phyloP scores from a whole-genome alignment of 2,113 vertebrate genomes.

The Nipponia nippon region DNA sequence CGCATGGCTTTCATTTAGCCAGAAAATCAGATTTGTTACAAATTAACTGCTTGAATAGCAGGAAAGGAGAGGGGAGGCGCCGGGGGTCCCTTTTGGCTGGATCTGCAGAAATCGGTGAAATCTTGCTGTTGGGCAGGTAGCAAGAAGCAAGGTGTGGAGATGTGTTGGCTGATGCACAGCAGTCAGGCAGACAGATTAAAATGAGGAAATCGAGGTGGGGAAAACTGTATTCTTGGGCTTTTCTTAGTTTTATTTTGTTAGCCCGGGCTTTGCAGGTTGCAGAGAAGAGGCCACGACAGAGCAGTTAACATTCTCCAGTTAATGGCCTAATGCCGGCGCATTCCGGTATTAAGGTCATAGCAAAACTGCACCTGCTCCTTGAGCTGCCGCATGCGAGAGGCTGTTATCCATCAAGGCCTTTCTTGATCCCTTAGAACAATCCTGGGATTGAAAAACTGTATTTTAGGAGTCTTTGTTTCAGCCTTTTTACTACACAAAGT shows the following conservation, averaged over 20 bases:
- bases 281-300: background rate
- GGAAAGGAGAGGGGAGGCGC: background rate
- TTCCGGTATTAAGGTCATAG: background rate
- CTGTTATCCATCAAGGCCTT: background rate
- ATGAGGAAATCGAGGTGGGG: background rate
- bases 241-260: background rate
- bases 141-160: background rate
- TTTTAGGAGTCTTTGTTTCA: slow-evolving; percentile 16
- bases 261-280: background rate
- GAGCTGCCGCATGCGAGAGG: background rate
- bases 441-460: slow-evolving; percentile 14
- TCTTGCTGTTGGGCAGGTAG: background rate
- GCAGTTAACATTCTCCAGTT: background rate
- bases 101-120: background rate
- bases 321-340: background rate
- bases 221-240: background rate
- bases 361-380: slow-evolving; percentile 1
- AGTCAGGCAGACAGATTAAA: background rate
- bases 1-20: background rate
- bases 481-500: background rate
- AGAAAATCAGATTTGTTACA: background rate
- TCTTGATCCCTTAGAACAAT: slow-evolving; percentile 31
- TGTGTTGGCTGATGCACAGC: background rate
- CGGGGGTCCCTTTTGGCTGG: background rate
- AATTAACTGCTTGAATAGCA: background rate